Evolutionary conservation across 2,113 vertebrate genomes (phyloP), one percentile per base, ranked within the genome.

Genomic region (Callionymus lyra): DNA sequence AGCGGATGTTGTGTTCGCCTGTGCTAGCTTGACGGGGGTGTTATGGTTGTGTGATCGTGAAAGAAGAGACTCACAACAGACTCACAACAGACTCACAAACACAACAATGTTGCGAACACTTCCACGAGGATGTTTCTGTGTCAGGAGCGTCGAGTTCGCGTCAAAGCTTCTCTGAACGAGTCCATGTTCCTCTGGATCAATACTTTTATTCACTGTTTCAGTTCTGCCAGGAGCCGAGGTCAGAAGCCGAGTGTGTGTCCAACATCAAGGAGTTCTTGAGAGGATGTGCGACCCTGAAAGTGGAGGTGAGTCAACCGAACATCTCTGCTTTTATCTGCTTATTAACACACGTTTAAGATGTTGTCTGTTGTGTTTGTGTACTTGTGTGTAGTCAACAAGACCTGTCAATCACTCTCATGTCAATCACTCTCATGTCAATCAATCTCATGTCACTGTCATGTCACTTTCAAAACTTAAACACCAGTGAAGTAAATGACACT

Each of bases 191-290:
- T 27, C 21, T 27, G 21, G 21, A 27, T 27, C 21, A 27, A 27
- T 72, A 41, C 66, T 68, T 44, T 12, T 31, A 47, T 17, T 59
- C 16, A 52, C 3, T 52, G 48, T 46, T 77, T 58, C 74, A 98
- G 95, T 93, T 87, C 56, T 92, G 82, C 57, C 71, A 65, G 70
- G 95, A 97, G 37, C 93, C 94, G 51, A 91, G 85, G 70, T 85
- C 78, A 31, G 92, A 99, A 87, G 82, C 81, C 0, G 90, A 92
- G 36, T 95, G 91, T 71, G 66, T 90, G 62, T 63, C 62, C 61
- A 97, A 98, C 53, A 91, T 95, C 63, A 82, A 69, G 48, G 90
- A 93, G 73, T 98, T 99, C 82, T 70, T 97, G 47, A 91, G 85
- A 78, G 90, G 91, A 85, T 94, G 91, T 12, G 27, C 70, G 0